Conservation (phyloP, 1,140 invertebrate species). For the Micrasema minimum region DNA sequence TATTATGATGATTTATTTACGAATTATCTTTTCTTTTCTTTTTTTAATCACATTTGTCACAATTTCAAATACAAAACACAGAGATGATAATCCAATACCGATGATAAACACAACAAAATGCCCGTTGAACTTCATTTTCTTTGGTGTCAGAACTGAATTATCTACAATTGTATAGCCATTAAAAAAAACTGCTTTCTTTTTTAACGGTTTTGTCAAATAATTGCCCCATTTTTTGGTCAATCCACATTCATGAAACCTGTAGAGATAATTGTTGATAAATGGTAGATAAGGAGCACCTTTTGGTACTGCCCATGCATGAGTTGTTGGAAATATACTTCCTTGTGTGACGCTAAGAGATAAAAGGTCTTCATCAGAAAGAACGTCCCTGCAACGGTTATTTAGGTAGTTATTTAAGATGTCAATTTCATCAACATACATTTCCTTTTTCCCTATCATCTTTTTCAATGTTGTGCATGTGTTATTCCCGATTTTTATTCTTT, state of each 20-base stretch:
- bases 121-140: constrained; percentile 5
- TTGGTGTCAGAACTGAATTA: not conserved
- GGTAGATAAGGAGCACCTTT: constrained; percentile 8
- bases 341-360: not conserved
- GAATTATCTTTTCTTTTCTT: not conserved
- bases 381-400: not conserved
- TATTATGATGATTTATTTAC: not conserved
- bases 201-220: not conserved
- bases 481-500: not conserved
- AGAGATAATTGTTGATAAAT: not conserved
- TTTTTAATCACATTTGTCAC: not conserved
- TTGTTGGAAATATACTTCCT: constrained; percentile 2
- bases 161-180: constrained; percentile 7
- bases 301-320: not conserved
- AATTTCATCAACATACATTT: not conserved
- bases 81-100: not conserved
- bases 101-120: constrained; percentile 10
- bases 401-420: not conserved
- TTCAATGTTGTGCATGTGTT: not conserved
- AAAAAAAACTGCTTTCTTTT: not conserved
- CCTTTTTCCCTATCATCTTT: constrained; percentile 8
- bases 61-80: not conserved
- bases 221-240: constrained; percentile 12
- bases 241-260: not conserved
- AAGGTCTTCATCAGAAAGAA: not conserved